These are phyloP conservation scores for Delia radicum DNA, from an alignment of 1,140 invertebrate species.

Conservation along the genomic window DNA sequence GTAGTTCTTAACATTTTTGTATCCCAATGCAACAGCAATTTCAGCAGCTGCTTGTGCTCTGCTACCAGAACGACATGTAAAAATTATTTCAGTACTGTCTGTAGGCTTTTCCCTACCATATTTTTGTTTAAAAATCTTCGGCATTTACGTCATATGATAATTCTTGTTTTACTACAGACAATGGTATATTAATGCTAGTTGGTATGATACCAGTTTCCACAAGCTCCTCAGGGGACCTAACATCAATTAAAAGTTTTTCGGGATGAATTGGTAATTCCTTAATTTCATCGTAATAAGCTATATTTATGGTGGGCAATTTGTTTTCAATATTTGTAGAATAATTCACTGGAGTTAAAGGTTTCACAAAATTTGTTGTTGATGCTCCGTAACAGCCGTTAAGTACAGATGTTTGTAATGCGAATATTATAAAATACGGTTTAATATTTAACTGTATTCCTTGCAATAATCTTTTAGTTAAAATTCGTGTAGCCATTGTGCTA, in stretches of 20 bases:
- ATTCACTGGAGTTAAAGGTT: background rate
- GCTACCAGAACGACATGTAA: slow-evolving; percentile 64
- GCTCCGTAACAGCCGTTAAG: no score
- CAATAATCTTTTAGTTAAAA: background rate
- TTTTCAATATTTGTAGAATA: background rate
- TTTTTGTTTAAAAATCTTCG: slow-evolving; percentile 54
- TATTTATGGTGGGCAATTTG: slow-evolving; percentile 30
- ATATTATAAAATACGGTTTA: background rate
- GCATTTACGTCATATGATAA: slow-evolving; percentile 42
- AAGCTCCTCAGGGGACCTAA: slow-evolving; percentile 67
- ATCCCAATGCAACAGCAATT: slow-evolving; percentile 61
- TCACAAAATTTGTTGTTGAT: background rate
- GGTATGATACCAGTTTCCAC: slow-evolving; percentile 66
- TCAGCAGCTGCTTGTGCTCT: slow-evolving; percentile 62
- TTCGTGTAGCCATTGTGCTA: no score
- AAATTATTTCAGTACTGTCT: slow-evolving; percentile 61
- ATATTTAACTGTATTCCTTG: background rate
- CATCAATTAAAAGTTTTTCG: slow-evolving; percentile 64
- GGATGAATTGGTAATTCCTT: slow-evolving; percentile 54
- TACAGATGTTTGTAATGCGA: background rate
- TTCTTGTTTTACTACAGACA: slow-evolving; percentile 56
- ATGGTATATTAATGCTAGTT: slow-evolving; percentile 70
- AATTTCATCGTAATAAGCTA: slow-evolving; percentile 58
- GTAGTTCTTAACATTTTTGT: slow-evolving; percentile 57
- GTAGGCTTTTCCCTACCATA: slow-evolving; percentile 60